Evolutionary conservation across 2,888 invertebrate genomes (phyloP), one percentile per base, ranked within the genome.

Genomic region (Homarus gammarus): DNA sequence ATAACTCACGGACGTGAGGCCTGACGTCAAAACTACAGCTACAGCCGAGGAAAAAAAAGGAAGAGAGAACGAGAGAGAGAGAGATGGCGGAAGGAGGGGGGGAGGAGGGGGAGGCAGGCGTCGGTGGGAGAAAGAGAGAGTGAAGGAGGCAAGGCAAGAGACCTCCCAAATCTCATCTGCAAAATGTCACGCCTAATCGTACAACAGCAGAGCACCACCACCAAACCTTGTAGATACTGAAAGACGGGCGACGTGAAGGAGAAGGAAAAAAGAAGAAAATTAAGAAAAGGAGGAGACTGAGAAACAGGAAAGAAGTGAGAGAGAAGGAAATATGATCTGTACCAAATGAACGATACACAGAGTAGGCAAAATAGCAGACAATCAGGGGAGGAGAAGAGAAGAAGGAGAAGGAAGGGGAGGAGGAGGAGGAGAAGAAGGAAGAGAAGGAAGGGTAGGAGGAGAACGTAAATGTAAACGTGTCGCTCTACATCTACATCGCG

Each of bases 181-280:
- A 68, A 68, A 82, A 82, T 82, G 68, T 82, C 81, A 82, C 68
- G 81, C 68, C 40, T 82, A 61, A 78, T 78, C 27, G 78, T 51
- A 49, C 51, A 2, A 18, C 56, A 18, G 2, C 56, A 18, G 15
- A 18, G 12, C 22, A 56, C 22, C 56, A 56, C 56, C 56, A 56
- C 56, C 56, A 3, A 0, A 51, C 18, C 49, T 31, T 12, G n/a
- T 22, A 81, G 10, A 81, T 27, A 22, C 12, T 3, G 51, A 38
- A 36, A n/a, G 64, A 33, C 2, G 61, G 15, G n/a, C 0, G 51
- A 27, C 5, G 6, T 12, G 51, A 40, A 49, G 22, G 56, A 49
- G n/a, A 49, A 1, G 10, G 38, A 61, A 15, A 33, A 33, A 38
- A 36, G 51, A 33, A 51, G 78, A 31, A 27, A 78, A 49, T 18